Evolutionary conservation across 2,888 invertebrate genomes (phyloP), one percentile per base, ranked within the genome.

Genomic region (Xestia xanthographa): DNA sequence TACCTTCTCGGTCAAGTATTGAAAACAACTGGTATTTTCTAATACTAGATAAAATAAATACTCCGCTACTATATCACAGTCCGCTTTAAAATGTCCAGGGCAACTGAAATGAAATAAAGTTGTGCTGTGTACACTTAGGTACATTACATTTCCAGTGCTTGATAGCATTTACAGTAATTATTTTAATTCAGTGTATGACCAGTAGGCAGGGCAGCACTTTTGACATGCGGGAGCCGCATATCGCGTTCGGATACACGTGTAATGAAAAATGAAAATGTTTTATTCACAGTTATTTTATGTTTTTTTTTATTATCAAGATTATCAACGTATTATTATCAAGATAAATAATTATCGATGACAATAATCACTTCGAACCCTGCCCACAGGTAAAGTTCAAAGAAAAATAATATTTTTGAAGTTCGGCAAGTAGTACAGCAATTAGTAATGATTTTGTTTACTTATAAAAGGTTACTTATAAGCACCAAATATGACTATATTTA

Each of bases 31-130:
- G 0, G 97, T 97, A 89, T 98, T 98, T 92, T 98, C 98, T 83
- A 98, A 97, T 0, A 97, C 97, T 62, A 98, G 91, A 87, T 98
- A 98, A 91, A 98, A 98, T 86, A 97, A 95, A 91, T 98, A 98
- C 14, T 95, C 87, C 0, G 95, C 92, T 63, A 98, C 92, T 11
- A 92, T 84, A 5, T 94, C 91, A 85, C 98, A 98, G 89, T 98
- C 97, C 1, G 92, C 88, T 84, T 83, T 93, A 84, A 97, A 97
- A 90, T 98, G 97, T 20, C 97, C 97, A 0, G 97, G 97, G 86
- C 98, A 98, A 50, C 97, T 97, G 90, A 91, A 97, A 87, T 22
- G 12, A 63, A 71, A 84, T n/a, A 74, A 66, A 48, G 60, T 22
- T 58, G 8, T 62, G 9, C 9, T 53, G 41, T 48, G 8, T n/a